Base-by-base conservation (phyloP, 2,888 invertebrate species). In the Perizoma affinitatum region DNA sequence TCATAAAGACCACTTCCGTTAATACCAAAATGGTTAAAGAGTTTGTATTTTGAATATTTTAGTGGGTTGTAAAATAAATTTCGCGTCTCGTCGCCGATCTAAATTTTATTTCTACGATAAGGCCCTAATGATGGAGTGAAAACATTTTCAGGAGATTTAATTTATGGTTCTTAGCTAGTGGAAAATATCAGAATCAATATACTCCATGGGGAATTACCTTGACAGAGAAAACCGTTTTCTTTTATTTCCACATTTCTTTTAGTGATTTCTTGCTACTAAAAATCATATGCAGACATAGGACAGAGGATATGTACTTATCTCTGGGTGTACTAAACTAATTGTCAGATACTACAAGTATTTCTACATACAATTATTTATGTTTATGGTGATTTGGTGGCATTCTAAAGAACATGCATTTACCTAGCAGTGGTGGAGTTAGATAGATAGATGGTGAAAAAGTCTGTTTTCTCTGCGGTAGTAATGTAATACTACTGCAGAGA, bases 61-160 rank as follows among this genome's bases (percentile, higher is more conserved):
- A 66, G 52, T 55, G 49, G 54, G 51, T 47, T 56, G 43, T 60
- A 60, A 66, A 70, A 65, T 66, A 63, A 66, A 69, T 63, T 66
- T 61, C 36, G 22, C 60, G 52, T 66, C 58, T 57, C 64, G 49
- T 66, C 61, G 51, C 61, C 44, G 65, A 66, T 62, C 60, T 63
- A 45, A 63, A 62, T 67, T 70, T 69, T 68, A 70, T 70, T 68
- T 54, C 56, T 45, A 49, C 61, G 68, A 67, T 66, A 70, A 68
- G 68, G 36, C 48, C 58, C 64, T 69, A 66, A 70, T 70, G 67
- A 70, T 68, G 63, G 56, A 59, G 63, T 62, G 68, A 65, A 69
- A 70, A 67, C 66, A 70, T 70, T 70, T 67, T 68, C 60, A 52
- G 61, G 51, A 68, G 65, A 66, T 70, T 70, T 70, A 70, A 66